phyloP scores from a whole-genome alignment of 2,797 vertebrate species.

The Podarcis siculus region DNA sequence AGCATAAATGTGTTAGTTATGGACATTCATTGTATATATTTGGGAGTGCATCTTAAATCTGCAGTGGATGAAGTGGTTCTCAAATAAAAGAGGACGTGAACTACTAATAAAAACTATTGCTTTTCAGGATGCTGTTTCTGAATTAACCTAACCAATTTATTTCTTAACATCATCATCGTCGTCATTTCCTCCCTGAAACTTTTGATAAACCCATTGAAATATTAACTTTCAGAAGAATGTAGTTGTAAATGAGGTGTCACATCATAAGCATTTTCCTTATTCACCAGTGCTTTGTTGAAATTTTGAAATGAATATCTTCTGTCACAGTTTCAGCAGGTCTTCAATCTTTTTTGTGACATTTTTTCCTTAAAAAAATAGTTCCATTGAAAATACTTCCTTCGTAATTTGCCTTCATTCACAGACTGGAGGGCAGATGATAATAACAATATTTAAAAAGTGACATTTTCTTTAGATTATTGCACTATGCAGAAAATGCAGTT shows the following conservation, averaged over 20 bases:
- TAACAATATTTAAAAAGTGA: conserved; percentile 1
- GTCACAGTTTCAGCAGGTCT: conserved; percentile 14
- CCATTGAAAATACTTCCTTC: neutral
- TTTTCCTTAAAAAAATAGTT: neutral
- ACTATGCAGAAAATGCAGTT: neutral
- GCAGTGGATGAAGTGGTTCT: neutral
- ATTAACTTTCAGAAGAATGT: neutral
- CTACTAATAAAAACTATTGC: neutral
- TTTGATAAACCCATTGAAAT: neutral
- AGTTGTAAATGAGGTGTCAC: neutral
- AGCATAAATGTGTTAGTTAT: neutral
- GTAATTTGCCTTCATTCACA: conserved; percentile 26
- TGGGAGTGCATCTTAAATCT: neutral
- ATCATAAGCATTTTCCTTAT: neutral
- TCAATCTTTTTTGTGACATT: conserved; percentile 23
- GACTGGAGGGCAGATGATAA: neutral
- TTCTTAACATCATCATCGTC: neutral
- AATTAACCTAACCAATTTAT: neutral
- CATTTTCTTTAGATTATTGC: neutral
- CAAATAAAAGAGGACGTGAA: neutral
- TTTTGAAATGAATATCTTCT: neutral
- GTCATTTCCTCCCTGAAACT: neutral
- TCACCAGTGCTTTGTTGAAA: neutral
- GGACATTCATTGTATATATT: neutral
- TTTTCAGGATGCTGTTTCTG: neutral